Base-by-base conservation (phyloP, 2,888 invertebrate species). In the Pachycephus smyrnensis region DNA sequence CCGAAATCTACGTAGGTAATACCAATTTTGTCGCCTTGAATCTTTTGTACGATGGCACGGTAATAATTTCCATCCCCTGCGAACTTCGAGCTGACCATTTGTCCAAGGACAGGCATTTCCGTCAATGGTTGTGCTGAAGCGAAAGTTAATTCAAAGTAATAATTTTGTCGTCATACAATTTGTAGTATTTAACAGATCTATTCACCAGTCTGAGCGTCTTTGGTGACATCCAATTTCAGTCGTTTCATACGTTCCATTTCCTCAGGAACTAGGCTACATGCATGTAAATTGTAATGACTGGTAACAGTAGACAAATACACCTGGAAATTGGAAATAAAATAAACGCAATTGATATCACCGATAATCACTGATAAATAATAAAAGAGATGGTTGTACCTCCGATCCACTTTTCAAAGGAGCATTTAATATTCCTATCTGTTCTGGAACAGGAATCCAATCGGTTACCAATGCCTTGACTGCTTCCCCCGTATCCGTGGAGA, bases 1-100 rank as follows among this genome's bases (percentile, higher is more conserved):
- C 92, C 92, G 80, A 86, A 92, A 81, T 92, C 92, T 12, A 90
- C 74, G 40, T 91, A 92, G 4, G 82, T 82, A 23, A 92, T 82
- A 4, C 37, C 40, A 32, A 88, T 81, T 55, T 84, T 81, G 0
- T 80, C 69, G 0, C 76, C 81, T 3, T 78, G 12, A 15, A 88
- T 11, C 71, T 85, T 84, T 4, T 81, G 84, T 0, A 91, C 88
- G 55, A 89, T 79, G 0, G 91, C 91, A 15, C 92, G 86, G 79
- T 92, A 92, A 79, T 80, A 88, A 81, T 91, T 91, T 0, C 76
- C 84, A 75, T 88, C 87, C n/a, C 81, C 84, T 0, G 35, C n/a
- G 77, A 80, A 92, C 76, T 86, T 84, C 2, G 90, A 86, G 9
- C 90, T 81, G 11, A 92, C 87, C 79, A 90, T 82, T 82, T 90